These are phyloP conservation scores for Muscicapa striata DNA, from an alignment of 2,797 vertebrate species.

Conservation along the genomic window DNA sequence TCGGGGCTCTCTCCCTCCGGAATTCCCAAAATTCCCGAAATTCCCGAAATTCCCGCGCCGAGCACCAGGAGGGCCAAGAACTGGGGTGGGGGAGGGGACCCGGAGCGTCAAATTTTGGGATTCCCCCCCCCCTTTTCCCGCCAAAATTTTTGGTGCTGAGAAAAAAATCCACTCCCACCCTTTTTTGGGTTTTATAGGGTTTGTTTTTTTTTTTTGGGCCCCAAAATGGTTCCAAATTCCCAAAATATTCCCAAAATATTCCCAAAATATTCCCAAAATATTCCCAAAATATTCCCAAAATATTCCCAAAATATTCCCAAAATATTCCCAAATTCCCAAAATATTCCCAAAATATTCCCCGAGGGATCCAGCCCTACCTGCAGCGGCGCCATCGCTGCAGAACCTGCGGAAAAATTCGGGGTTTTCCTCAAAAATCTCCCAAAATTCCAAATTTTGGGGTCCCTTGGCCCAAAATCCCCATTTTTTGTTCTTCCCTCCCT, in stretches of 20 bases:
- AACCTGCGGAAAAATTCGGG: not conserved
- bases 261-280: too few relatives aligned
- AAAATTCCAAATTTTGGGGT: not conserved
- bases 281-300: too few relatives aligned
- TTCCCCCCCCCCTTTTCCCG: not conserved
- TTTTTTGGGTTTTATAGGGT: too few relatives aligned
- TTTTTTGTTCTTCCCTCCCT: not conserved
- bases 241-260: too few relatives aligned
- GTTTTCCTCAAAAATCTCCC: not conserved
- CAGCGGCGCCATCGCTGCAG: not conserved
- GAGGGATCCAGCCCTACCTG: not conserved
- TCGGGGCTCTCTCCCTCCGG: not conserved
- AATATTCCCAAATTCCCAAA: too few relatives aligned
- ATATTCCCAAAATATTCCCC: too few relatives aligned
- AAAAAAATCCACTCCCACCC: not conserved
- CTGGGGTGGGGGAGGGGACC: not conserved
- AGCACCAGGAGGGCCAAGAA: not conserved
- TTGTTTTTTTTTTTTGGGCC: accelerated
- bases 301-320: too few relatives aligned
- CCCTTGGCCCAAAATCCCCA: not conserved
- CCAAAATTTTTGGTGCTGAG: not conserved
- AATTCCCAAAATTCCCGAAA: not conserved
- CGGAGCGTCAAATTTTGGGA: too few relatives aligned
- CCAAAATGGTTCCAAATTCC: not conserved
- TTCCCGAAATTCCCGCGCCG: not conserved